Evolutionary conservation across 2,888 invertebrate species (phyloP), one percentile per base, ranked within the genome.

Genomic region (Achlya flavicornis): DNA sequence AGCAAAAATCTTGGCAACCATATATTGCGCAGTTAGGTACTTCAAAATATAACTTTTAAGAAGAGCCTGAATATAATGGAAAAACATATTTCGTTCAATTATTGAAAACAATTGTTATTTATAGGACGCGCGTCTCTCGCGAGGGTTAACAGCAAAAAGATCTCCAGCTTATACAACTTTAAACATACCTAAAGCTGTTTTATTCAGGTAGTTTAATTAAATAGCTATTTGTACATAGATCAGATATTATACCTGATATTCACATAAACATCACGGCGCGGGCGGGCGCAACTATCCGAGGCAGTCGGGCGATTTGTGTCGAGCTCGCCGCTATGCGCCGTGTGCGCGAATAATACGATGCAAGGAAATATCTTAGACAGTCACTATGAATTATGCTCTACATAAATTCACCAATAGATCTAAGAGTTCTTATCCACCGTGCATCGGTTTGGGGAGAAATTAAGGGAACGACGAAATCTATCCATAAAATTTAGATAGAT

Each of bases 301-400:
- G 84, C 83, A 85, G 86, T 73, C 81, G 78, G 70, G 77, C 85
- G 83, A 88, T 88, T 86, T 83, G 81, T 79, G 78, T 78, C 79
- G 70, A 74, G 79, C 76, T 75, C 73, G 66, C 63, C 85, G 80
- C 76, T 86, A 85, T 86, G 83, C 83, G 81, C 73, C 69, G 66
- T 43, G 60, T 66, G 73, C 77, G 65, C 73, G 75, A 75, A 76
- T 83, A 81, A 83, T 80, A 84, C 80, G 79, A 66, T 82, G 70
- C 76, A 78, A 67, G 71, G 77, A 80, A 83, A 86, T 86, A 83
- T 84, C 79, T 77, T 66, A 74, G 72, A 65, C 61, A 65, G 48
- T 66, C 67, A n/a, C 5, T 64, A 46, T 11, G 63, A 8, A 61
- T 43, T 64, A 19, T 77, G 76, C 86, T 87, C 81, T 75, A 77